Base-by-base conservation (phyloP, 2,797 vertebrate species). In the Tolypeutes matacus region DNA sequence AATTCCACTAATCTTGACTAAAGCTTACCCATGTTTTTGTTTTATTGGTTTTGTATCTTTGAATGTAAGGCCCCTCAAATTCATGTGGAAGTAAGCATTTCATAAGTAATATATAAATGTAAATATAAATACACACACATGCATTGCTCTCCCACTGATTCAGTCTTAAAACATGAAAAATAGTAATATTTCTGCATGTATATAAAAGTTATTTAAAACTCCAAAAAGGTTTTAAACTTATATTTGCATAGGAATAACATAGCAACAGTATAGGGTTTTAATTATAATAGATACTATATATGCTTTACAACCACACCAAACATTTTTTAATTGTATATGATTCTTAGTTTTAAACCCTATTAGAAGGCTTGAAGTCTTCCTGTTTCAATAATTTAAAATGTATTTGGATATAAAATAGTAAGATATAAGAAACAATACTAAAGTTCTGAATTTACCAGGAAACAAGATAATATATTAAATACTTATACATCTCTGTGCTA, bases 361-460 rank as follows among this genome's bases (percentile, higher is more conserved):
- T 18, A 3, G 36, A 90, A 78, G 60, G 51, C 62, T 91, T 95
- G 81, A 97, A 97, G 93, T 95, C 65, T 87, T 94, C 51, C 70
- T 20, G 58, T 82, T 95, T 98, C 97, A 97, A 98, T 97, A 97
- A 98, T 98, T 97, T 70, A 98, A 83, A 95, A 70, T 96, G 73
- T 96, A 97, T 98, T 94, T 96, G 9, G 53, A 51, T 86, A 92
- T 92, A 91, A 51, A 78, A 94, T 95, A 91, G 88, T 96, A 96
- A 90, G 83, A 67, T 96, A 96, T 88, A 97, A 82, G 94, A 96
- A 96, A 89, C 36, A 92, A 31, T 91, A 89, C 73, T 97, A 96
- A 97, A 87, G 39, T 95, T 97, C 76, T 85, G 96, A 98, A 97
- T 97, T 96, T 97, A 96, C 67, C 53, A 95, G 95, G 36, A 94